These are phyloP conservation scores for Vespertilio murinus DNA, from an alignment of 2,797 vertebrate species.

Conservation along the genomic window DNA sequence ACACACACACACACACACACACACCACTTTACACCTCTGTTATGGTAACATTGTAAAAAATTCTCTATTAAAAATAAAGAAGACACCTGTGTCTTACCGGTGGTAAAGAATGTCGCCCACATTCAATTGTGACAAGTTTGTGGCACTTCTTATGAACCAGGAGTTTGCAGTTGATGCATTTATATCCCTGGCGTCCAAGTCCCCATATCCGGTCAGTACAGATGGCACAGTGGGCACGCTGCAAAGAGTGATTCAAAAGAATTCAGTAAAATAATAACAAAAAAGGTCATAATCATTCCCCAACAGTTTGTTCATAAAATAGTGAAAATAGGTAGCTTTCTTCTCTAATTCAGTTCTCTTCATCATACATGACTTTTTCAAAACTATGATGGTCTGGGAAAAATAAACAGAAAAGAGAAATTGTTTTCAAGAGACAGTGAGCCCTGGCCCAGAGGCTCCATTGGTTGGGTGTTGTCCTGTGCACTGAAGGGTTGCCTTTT, in stretches of 20 bases:
- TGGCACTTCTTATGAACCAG: conserved; percentile 99
- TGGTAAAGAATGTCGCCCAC: conserved; percentile 89
- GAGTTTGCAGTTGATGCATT: conserved; percentile 99
- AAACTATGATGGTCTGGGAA: neutral
- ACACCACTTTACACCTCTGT: neutral
- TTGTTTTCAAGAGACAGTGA: conserved; percentile 22
- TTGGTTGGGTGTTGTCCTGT: neutral
- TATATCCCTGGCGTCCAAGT: conserved; percentile 97
- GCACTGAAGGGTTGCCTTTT: neutral
- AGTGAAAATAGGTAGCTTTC: neutral
- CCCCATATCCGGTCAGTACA: conserved; percentile 99
- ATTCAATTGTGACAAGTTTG: conserved; percentile 94
- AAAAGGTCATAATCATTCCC: neutral
- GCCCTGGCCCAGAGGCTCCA: neutral
- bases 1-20: no score
- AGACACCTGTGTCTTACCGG: conserved; percentile 80
- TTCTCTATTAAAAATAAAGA: neutral
- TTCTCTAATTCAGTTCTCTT: neutral
- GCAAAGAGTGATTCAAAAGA: conserved; percentile 54
- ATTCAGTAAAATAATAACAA: neutral
- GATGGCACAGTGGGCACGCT: conserved; percentile 98
- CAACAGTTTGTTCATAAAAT: neutral
- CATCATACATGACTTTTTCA: conserved; percentile 23
- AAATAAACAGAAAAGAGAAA: neutral
- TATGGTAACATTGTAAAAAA: neutral